Conservation (phyloP, 2,797 vertebrate species). For the Halcyon chelicuti region DNA sequence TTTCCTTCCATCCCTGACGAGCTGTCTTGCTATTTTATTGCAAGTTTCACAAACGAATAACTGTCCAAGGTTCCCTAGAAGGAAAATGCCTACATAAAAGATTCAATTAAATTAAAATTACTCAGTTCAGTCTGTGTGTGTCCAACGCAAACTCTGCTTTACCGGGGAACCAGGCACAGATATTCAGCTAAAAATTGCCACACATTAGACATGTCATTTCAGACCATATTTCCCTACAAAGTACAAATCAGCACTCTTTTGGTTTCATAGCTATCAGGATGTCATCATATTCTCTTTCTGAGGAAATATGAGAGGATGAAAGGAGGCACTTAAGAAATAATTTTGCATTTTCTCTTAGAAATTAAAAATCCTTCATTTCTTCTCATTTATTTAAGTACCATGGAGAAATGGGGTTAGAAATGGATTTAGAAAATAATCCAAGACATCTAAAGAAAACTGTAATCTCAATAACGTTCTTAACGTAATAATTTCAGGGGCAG, state of each 20-base stretch:
- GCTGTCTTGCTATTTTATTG: slow-evolving; percentile 58
- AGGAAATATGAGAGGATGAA: slow-evolving; percentile 21
- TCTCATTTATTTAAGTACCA: slow-evolving; percentile 31
- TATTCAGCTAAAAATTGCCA: slow-evolving; percentile 49
- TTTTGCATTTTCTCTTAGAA: slow-evolving; percentile 43
- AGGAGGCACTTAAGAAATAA: slow-evolving; percentile 4
- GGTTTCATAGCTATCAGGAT: slow-evolving; percentile 15
- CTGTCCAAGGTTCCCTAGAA: slow-evolving; percentile 56
- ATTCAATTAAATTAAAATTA: slow-evolving; percentile 63
- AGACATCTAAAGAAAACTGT: slow-evolving; percentile 41
- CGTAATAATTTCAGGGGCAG: neutral
- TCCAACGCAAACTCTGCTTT: slow-evolving; percentile 33
- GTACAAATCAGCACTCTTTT: slow-evolving; percentile 9
- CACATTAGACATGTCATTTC: slow-evolving; percentile 52
- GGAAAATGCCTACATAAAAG: slow-evolving; percentile 61
- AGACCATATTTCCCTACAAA: slow-evolving; percentile 44
- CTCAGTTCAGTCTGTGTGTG: slow-evolving; percentile 32
- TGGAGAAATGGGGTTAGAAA: slow-evolving; percentile 18
- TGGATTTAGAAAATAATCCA: slow-evolving; percentile 51
- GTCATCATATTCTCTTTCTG: slow-evolving; percentile 21
- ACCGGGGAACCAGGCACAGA: slow-evolving; percentile 30
- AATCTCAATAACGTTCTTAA: slow-evolving; percentile 9
- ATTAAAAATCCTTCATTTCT: slow-evolving; percentile 53
- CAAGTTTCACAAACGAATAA: slow-evolving; percentile 53
- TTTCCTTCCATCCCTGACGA: slow-evolving; percentile 49